Evolutionary conservation across 2,888 invertebrate genomes (phyloP).

Genomic region (Tyria jacobaeae): DNA sequence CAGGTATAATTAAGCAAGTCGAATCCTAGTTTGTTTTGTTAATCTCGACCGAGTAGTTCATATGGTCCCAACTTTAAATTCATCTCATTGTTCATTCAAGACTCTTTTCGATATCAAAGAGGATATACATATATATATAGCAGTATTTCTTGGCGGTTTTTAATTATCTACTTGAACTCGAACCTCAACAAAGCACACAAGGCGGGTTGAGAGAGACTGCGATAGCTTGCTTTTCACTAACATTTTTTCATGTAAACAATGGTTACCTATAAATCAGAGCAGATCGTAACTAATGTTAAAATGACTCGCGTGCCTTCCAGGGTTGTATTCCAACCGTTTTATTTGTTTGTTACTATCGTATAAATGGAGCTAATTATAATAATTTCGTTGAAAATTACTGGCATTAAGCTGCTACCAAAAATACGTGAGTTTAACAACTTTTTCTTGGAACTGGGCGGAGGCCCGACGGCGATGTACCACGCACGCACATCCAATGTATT

Average conservation of each 20-base stretch:
- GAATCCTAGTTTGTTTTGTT: too few species aligned
- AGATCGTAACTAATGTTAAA: constrained; percentile 57
- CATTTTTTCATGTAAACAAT: constrained; percentile 43
- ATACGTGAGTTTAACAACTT: constrained; percentile 86
- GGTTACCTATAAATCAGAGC: constrained; percentile 62
- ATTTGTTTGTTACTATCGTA: constrained; percentile 85
- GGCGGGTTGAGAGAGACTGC: too few species aligned
- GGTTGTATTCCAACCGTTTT: constrained; percentile 76
- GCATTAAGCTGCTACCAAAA: constrained; percentile 86
- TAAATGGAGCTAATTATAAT: constrained; percentile 85
- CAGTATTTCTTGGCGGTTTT: too few species aligned
- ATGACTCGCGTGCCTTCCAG: constrained; percentile 62
- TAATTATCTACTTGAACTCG: too few species aligned
- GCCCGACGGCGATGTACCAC: constrained; percentile 68
- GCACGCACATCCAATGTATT: constrained; percentile 67
- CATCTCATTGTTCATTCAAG: too few species aligned
- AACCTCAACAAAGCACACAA: too few species aligned
- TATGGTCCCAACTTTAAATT: too few species aligned
- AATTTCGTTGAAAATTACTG: constrained; percentile 85
- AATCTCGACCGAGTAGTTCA: too few species aligned
- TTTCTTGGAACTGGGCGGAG: constrained; percentile 79
- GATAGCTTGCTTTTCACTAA: too few species aligned
- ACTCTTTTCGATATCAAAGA: too few species aligned
- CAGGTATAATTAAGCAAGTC: too few species aligned
- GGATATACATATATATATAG: not conserved